Evolutionary conservation across 2,113 vertebrate species (phyloP).

Genomic region (Trinectes maculatus): DNA sequence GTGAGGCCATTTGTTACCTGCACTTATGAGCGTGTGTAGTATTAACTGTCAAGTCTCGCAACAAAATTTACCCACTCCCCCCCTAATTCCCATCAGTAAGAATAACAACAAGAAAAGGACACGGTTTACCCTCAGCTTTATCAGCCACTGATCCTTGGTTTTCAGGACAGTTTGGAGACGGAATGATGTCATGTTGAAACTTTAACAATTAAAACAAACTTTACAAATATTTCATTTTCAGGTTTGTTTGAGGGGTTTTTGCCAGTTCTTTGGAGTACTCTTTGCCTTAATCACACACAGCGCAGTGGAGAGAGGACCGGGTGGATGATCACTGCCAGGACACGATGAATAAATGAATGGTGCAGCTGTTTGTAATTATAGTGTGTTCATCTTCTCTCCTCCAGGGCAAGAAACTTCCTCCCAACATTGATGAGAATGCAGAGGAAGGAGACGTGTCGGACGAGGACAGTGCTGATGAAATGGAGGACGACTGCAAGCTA

Average conservation of each 20-base stretch:
- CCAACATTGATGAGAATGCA: constrained; percentile 90
- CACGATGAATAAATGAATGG: not conserved
- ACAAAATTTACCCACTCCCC: not conserved
- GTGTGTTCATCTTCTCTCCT: not conserved
- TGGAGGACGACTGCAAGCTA: constrained; percentile 96
- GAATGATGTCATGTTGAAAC: no score
- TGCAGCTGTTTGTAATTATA: not conserved
- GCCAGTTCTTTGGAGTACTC: not conserved
- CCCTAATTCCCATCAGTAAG: not conserved
- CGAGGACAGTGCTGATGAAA: constrained; percentile 97
- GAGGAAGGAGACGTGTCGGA: constrained; percentile 98
- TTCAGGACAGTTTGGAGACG: not conserved
- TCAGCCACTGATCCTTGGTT: not conserved
- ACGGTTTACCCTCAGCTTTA: not conserved
- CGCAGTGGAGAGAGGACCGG: not conserved
- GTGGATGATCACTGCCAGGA: not conserved
- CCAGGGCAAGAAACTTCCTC: constrained; percentile 97
- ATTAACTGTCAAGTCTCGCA: not conserved
- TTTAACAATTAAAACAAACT: no score
- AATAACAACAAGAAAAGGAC: not conserved
- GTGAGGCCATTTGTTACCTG: not conserved
- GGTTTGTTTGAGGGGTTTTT: no score
- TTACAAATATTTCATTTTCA: no score
- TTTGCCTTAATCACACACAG: not conserved
- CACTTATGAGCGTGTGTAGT: not conserved